Evolutionary conservation across 1,140 invertebrate species (phyloP).

Genomic region (Drosophila triauraria): DNA sequence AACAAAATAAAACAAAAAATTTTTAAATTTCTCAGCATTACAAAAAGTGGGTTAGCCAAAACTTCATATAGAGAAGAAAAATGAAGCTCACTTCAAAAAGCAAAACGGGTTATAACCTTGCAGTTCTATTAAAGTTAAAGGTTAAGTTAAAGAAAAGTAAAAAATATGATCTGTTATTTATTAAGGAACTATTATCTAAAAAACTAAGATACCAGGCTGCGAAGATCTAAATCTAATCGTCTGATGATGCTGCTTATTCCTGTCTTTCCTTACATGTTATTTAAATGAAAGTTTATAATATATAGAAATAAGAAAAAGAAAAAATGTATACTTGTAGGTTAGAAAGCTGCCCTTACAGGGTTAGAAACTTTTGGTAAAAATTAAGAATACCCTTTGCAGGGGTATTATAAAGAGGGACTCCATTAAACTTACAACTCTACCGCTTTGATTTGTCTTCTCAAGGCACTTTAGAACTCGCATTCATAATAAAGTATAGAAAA

Average conservation of each 20-base stretch:
- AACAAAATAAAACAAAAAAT: conserved; percentile 6
- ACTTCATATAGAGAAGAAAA: conserved; percentile 3
- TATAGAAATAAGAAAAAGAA: no score
- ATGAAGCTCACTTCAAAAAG: background rate
- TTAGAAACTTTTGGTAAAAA: background rate
- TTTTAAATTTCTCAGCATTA: conserved; percentile 26
- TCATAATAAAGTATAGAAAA: conserved; percentile 20
- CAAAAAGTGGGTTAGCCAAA: conserved; percentile 42
- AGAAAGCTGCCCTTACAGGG: no score
- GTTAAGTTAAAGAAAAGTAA: no score
- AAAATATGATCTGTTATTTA: no score
- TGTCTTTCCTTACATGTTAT: no score
- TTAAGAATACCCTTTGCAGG: background rate
- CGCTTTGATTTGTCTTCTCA: conserved; percentile 8
- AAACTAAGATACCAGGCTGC: no score
- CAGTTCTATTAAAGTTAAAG: background rate
- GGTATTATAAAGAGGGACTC: background rate
- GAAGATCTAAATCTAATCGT: no score
- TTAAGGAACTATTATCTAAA: no score
- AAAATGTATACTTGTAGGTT: no score
- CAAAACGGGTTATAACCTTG: background rate
- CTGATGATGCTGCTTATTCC: no score
- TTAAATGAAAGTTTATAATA: no score
- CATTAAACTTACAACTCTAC: conserved; percentile 11
- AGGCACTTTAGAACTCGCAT: background rate